phyloP scores from a whole-genome alignment of 2,888 invertebrate species.

The Camponotus fellah region DNA sequence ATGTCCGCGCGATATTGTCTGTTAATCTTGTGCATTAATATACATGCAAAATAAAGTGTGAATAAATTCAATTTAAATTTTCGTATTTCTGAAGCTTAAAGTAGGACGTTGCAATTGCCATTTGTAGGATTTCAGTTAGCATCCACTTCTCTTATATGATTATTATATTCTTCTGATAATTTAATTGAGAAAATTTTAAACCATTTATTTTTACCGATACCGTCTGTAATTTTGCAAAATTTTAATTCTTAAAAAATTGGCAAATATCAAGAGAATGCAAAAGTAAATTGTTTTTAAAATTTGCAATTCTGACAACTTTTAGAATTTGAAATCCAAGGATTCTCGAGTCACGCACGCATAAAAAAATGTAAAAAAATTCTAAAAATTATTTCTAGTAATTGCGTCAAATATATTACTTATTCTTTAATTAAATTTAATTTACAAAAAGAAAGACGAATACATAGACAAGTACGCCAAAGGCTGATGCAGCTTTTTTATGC shows the following conservation, averaged over 20 bases:
- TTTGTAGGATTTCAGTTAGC: neutral
- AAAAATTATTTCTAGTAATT: no score
- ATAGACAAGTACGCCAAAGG: neutral
- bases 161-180: neutral
- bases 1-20: constrained; percentile 10
- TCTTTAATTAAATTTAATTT: no score
- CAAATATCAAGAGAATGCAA: no score
- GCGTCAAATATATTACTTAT: no score
- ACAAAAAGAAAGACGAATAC: neutral
- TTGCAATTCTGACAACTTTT: no score
- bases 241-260: no score
- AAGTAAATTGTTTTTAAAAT: no score
- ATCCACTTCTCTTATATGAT: neutral
- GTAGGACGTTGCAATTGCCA: neutral
- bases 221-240: no score
- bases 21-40: constrained; percentile 25
- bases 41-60: neutral
- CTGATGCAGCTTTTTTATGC: neutral
- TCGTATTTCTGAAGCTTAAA: neutral
- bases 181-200: neutral
- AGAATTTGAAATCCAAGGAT: no score
- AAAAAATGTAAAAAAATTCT: no score
- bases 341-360: no score
- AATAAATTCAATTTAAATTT: constrained; percentile 18
- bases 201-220: no score